Percentiles rank a stretch among this genome's conserved stretches.
Conservation (phyloP, 2,888 invertebrate genomes). For the Chymomyza procnemis region DNA sequence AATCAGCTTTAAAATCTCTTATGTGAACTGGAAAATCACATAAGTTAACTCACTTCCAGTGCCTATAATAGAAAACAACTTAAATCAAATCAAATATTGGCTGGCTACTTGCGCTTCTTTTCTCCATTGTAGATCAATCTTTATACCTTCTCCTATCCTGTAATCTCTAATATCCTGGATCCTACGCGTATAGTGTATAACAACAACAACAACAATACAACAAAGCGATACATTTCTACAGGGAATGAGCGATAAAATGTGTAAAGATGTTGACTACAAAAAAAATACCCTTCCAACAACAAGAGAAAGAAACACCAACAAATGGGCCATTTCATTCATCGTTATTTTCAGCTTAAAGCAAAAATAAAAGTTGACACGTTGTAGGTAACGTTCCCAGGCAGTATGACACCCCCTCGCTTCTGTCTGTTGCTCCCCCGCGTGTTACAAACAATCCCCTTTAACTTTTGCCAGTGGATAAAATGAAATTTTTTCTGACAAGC, state of each 20-base stretch:
- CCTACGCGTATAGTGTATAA: neutral
- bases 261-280: slow-evolving; percentile 45
- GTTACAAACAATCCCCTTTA: no score
- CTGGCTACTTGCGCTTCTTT: no score
- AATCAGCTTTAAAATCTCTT: no score
- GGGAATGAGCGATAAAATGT: slow-evolving; percentile 65
- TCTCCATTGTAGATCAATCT: no score
- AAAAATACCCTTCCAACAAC: slow-evolving; percentile 7
- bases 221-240: slow-evolving; percentile 3
- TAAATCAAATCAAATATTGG: no score
- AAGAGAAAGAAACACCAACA: slow-evolving; percentile 26
- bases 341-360: slow-evolving; percentile 60
- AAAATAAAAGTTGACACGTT: slow-evolving; percentile 57
- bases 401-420: neutral
- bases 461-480: slow-evolving; percentile 35
- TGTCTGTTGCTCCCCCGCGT: neutral
- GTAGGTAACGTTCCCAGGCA: neutral
- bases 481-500: slow-evolving; percentile 55
- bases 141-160: no score
- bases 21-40: no score
- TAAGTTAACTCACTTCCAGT: no score
- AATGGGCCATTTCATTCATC: slow-evolving; percentile 58
- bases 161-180: no score
- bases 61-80: no score
- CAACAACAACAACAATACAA: slow-evolving; percentile 37